Evolutionary conservation across 2,888 invertebrate genomes (phyloP).

Genomic region (Ophioninae sp.): DNA sequence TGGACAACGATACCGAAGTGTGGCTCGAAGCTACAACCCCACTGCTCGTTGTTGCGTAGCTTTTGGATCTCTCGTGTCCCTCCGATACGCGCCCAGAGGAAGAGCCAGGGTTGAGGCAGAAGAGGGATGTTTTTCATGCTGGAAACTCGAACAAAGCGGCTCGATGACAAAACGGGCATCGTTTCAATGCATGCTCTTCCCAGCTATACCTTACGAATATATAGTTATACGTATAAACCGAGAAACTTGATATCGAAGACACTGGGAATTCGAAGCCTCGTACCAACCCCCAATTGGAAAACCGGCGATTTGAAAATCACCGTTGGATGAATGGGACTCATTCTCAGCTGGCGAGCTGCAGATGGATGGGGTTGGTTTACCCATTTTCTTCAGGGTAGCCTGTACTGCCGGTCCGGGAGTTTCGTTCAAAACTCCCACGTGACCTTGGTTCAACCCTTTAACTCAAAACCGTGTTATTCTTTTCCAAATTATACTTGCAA

Average conservation of each 20-base stretch:
- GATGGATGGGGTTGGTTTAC: not conserved
- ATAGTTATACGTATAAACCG: not conserved
- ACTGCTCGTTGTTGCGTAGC: slow-evolving; percentile 46
- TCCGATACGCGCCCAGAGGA: slow-evolving; percentile 55
- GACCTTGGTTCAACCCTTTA: no score
- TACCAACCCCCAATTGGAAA: not conserved
- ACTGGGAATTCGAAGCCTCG: not conserved
- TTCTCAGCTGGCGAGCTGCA: no score
- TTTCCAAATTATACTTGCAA: no score
- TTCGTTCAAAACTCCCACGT: no score
- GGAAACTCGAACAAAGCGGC: slow-evolving; percentile 75
- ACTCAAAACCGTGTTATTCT: no score
- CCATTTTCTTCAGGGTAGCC: not conserved
- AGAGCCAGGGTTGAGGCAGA: slow-evolving; percentile 45
- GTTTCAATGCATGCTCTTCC: slow-evolving; percentile 71
- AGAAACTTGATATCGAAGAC: not conserved
- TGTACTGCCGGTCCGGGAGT: no score
- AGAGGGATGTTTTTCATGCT: slow-evolving; percentile 73
- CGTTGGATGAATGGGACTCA: not conserved
- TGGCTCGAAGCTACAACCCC: slow-evolving; percentile 40
- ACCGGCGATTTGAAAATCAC: not conserved
- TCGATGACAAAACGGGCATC: slow-evolving; percentile 77
- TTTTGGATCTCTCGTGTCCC: slow-evolving; percentile 36
- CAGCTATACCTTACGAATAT: slow-evolving; percentile 29
- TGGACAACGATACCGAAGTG: slow-evolving; percentile 59